phyloP scores from a whole-genome alignment of 1,140 invertebrate species.

The Gryllus bimaculatus region DNA sequence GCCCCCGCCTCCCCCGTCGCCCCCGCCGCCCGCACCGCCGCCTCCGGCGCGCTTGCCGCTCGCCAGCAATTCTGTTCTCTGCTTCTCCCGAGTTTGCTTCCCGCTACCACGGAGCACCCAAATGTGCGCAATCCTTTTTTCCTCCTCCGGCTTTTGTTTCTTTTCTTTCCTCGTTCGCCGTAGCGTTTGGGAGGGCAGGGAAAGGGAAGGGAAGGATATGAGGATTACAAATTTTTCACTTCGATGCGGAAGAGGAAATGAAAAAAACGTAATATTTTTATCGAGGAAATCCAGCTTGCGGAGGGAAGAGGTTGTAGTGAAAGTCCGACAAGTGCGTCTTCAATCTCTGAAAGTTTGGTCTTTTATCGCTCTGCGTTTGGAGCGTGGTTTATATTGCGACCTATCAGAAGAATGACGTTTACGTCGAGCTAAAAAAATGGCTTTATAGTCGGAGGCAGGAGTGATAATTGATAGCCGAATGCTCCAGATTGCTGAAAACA shows the following conservation, averaged over 20 bases:
- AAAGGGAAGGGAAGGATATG: neutral
- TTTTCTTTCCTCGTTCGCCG: neutral
- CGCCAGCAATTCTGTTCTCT: neutral
- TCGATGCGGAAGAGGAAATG: neutral
- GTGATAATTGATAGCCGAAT: too few relatives aligned
- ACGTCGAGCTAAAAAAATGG: too few relatives aligned
- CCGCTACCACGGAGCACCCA: neutral
- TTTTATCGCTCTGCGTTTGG: too few relatives aligned
- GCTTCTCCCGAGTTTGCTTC: neutral
- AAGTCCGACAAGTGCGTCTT: neutral
- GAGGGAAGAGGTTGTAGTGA: neutral
- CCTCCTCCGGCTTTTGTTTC: neutral
- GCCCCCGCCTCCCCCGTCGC: too few relatives aligned
- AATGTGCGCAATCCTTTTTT: conserved; percentile 1
- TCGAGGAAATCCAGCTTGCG: neutral
- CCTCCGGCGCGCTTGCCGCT: neutral
- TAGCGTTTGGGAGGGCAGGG: neutral
- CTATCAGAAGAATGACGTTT: too few relatives aligned
- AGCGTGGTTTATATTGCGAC: too few relatives aligned
- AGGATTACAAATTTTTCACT: conserved; percentile 5
- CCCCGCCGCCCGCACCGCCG: too few relatives aligned
- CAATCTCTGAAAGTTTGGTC: neutral
- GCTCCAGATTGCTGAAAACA: too few relatives aligned
- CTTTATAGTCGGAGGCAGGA: too few relatives aligned
- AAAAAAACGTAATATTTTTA: conserved; percentile 3